Evolutionary conservation across 2,797 vertebrate genomes (phyloP).

Genomic region (Tinamus major): DNA sequence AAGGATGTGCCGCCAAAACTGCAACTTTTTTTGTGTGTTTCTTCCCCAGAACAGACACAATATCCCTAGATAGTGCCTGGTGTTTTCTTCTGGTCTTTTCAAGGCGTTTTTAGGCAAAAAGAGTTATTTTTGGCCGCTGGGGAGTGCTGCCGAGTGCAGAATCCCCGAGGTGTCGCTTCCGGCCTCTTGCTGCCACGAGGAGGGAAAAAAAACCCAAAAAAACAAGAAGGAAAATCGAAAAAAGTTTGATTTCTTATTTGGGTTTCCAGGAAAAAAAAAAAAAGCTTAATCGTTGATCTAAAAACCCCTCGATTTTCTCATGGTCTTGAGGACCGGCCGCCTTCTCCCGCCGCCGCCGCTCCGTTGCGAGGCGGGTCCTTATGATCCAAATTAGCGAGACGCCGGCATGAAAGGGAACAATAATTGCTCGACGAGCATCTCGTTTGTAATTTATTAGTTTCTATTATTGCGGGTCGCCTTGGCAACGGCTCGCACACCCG

Average conservation of each 20-base stretch:
- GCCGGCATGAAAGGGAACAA: conserved; percentile 88
- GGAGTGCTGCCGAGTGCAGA: neutral
- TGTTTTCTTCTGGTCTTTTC: neutral
- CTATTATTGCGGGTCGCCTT: conserved; percentile 85
- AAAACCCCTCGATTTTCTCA: conserved; percentile 76
- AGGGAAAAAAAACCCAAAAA: neutral
- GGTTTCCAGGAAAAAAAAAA: conserved; percentile 31
- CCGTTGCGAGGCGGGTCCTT: conserved; percentile 84
- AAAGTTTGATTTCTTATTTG: conserved; percentile 76
- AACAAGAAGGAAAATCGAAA: neutral
- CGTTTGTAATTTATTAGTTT: conserved; percentile 89
- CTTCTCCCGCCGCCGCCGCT: conserved; percentile 78
- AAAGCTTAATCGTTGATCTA: conserved; percentile 74
- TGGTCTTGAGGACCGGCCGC: conserved; percentile 84
- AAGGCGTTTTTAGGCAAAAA: neutral
- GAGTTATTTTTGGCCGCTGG: neutral
- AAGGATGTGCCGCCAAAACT: neutral
- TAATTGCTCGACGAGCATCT: conserved; percentile 88
- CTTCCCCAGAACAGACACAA: neutral
- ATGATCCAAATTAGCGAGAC: conserved; percentile 89
- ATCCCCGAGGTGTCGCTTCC: rapidly evolving
- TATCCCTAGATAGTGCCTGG: neutral
- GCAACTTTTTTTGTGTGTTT: neutral
- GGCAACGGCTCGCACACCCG: conserved; percentile 79
- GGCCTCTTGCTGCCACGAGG: rapidly evolving